Evolutionary conservation across 53 echinoderm and acorn worm species (phyloP).

Genomic region (Antedon mediterranea): DNA sequence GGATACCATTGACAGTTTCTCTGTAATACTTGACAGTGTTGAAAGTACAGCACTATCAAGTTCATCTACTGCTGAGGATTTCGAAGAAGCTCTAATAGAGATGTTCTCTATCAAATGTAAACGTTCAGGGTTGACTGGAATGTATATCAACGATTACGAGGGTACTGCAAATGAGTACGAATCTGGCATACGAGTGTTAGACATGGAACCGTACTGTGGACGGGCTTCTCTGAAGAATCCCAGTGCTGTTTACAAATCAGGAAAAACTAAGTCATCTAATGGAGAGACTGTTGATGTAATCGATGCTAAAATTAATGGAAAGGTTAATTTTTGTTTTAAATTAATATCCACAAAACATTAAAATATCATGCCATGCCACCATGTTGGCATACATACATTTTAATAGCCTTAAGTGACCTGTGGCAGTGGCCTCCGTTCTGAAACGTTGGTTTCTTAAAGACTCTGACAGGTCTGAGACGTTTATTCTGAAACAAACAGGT

Average conservation of each 20-base stretch:
- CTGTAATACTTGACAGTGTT: constrained; percentile 36
- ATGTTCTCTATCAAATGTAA: constrained; percentile 71
- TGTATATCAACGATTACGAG: constrained; percentile 48
- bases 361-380: no score
- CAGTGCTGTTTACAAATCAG: constrained; percentile 8
- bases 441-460: no score
- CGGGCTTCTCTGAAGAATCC: constrained; percentile 62
- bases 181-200: constrained; percentile 32
- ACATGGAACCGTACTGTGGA: constrained; percentile 74
- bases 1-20: constrained; percentile 18
- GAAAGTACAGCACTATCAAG: constrained; percentile 26
- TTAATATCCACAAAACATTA: not conserved
- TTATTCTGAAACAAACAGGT: no score
- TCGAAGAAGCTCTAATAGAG: constrained; percentile 52
- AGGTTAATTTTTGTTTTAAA: constrained; percentile 8
- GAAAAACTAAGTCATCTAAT: constrained; percentile 1
- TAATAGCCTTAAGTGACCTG: no score
- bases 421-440: no score
- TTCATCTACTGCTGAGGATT: constrained; percentile 36
- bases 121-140: constrained; percentile 15
- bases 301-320: constrained; percentile 1
- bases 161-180: constrained; percentile 13
- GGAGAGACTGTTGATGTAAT: constrained; percentile 4
- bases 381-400: no score
- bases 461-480: no score